Percentiles rank a stretch among this genome's conserved stretches.
Evolutionary conservation across 2,113 vertebrate species (phyloP).

Genomic region (Australoheros scitulus): DNA sequence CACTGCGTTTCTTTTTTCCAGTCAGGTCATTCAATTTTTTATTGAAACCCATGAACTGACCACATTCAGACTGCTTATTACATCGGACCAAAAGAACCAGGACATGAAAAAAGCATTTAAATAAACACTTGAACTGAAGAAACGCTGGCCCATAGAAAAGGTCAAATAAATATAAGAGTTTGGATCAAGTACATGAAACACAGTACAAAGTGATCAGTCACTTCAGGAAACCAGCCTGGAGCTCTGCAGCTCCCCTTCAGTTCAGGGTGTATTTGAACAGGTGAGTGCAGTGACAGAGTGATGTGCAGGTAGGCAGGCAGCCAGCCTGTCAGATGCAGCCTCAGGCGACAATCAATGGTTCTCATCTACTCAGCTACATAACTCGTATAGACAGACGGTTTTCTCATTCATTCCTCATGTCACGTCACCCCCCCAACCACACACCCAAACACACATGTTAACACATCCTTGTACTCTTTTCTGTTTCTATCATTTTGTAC

Average conservation of each 20-base stretch:
- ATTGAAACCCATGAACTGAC: neutral
- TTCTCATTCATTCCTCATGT: slow-evolving; percentile 33
- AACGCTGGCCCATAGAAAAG: neutral
- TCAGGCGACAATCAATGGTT: slow-evolving; percentile 34
- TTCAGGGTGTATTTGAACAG: slow-evolving; percentile 70
- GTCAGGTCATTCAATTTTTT: neutral
- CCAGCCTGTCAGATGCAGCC: slow-evolving; percentile 51
- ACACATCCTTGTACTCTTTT: neutral
- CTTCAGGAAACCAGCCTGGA: neutral
- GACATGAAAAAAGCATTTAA: too few relatives aligned
- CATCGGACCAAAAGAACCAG: neutral
- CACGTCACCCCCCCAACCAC: neutral
- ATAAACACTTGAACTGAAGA: neutral
- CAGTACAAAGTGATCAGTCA: slow-evolving; percentile 9
- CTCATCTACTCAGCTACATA: slow-evolving; percentile 56
- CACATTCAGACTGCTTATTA: neutral
- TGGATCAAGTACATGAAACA: neutral
- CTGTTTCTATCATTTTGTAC: neutral
- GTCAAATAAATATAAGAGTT: neutral
- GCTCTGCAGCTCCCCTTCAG: neutral
- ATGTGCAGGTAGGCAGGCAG: slow-evolving; percentile 34
- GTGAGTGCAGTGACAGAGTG: slow-evolving; percentile 64
- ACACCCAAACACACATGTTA: neutral
- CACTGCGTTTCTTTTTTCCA: neutral
- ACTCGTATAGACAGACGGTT: slow-evolving; percentile 40